Evolutionary conservation across 2,888 invertebrate species (phyloP), one percentile per base, ranked within the genome.

Genomic region (Nysson spinosus): DNA sequence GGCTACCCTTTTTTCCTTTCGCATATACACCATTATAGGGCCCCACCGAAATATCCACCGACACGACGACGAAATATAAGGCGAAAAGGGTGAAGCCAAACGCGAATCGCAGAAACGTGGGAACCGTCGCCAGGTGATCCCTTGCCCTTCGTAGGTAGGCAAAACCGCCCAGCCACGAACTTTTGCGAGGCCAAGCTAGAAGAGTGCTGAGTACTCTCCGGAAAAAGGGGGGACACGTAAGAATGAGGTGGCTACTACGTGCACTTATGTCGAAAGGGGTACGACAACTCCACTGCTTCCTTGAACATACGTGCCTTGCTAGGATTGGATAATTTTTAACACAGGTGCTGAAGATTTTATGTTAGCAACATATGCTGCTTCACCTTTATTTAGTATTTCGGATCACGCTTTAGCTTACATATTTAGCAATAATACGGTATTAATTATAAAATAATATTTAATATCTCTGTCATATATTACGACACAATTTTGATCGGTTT

Each of bases 31-130:
- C 70, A 77, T 72, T 79, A 78, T 68, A 67, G 58, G 67, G 50
- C 57, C 51, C n/a, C n/a, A n/a, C 62, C 58, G 64, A 64, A 60
- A 70, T 61, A 55, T 67, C 68, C 76, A 73, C 60, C 77, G 69
- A 56, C 72, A 71, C 65, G 72, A 55, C 58, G 49, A 42, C 32
- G 64, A 66, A 69, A 66, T 72, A 62, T 72, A 68, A 73, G 72
- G 69, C 72, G 62, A 51, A 77, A 77, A 77, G 79, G 77, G 79
- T 79, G 75, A 79, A 81, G 80, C 78, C 70, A 72, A 81, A 75
- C 79, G 81, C 83, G 83, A 83, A 83, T 85, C 78, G 84, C 83
- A 84, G 84, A 84, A 86, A 86, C 87, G 87, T 87, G 87, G 87
- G 87, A 87, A 87, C 83, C 79, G 73, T 78, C 77, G 86, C 86